phyloP scores from a whole-genome alignment of 2,797 vertebrate species.

The Strix occidentalis region DNA sequence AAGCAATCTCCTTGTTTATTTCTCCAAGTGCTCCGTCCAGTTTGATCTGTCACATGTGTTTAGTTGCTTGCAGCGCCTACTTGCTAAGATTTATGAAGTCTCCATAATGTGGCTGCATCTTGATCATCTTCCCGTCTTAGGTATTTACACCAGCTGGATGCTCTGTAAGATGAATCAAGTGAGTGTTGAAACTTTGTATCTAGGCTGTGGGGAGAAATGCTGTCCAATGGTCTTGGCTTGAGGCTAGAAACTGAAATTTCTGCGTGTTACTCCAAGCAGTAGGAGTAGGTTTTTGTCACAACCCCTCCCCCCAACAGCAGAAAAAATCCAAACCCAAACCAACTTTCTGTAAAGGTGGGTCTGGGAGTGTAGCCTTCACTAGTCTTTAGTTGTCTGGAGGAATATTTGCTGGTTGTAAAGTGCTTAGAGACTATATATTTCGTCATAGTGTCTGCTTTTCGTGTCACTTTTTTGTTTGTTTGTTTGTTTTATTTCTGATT shows the following conservation, averaged over 20 bases:
- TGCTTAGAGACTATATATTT: neutral
- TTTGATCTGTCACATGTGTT: neutral
- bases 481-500: neutral
- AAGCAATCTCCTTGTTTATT: neutral
- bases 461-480: neutral
- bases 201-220: neutral
- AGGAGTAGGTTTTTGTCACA: neutral
- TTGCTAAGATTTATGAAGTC: neutral
- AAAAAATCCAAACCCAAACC: fast-evolving
- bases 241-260: neutral
- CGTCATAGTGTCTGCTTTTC: neutral
- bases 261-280: neutral
- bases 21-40: neutral
- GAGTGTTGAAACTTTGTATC: neutral
- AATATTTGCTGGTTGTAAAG: neutral
- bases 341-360: neutral
- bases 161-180: neutral
- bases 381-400: neutral
- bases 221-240: neutral
- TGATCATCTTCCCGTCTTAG: neutral
- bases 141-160: neutral
- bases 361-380: neutral
- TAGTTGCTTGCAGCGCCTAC: neutral
- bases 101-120: neutral
- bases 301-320: neutral